Evolutionary conservation across 2,797 vertebrate genomes (phyloP).

Genomic region (Fratercula arctica): DNA sequence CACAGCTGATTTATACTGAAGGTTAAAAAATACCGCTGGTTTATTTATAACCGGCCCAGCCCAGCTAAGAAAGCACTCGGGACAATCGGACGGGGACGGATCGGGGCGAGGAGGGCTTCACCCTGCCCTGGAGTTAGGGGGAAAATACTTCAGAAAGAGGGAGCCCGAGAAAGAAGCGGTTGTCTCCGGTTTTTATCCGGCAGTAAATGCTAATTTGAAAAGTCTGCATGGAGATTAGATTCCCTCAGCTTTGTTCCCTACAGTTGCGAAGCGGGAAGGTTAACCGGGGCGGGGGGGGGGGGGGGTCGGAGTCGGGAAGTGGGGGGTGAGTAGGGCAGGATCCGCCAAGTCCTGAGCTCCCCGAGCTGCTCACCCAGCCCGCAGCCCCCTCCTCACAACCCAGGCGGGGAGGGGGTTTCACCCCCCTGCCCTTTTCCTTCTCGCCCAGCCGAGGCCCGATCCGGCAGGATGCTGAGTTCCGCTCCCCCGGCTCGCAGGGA

Average conservation of each 20-base stretch:
- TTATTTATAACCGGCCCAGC: constrained; percentile 46
- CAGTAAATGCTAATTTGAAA: constrained; percentile 49
- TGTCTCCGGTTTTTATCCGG: neutral
- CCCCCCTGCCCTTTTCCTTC: too few species aligned
- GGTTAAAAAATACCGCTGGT: constrained; percentile 33
- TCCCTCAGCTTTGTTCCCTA: neutral
- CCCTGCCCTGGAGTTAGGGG: neutral
- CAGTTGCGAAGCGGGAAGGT: neutral
- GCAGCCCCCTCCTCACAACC: neutral
- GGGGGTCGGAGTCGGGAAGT: neutral
- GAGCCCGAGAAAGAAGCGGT: neutral
- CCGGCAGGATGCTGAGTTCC: neutral
- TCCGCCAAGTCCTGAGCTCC: too few species aligned
- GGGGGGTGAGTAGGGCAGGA: neutral
- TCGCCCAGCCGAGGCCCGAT: neutral
- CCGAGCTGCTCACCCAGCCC: neutral
- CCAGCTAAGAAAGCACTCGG: neutral
- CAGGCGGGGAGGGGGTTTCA: fast-evolving
- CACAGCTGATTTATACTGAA: constrained; percentile 64
- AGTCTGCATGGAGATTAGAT: neutral
- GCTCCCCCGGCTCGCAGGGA: too few species aligned
- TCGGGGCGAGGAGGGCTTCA: neutral
- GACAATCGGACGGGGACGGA: neutral
- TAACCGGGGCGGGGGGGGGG: neutral
- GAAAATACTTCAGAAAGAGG: neutral